These are phyloP conservation scores for Pseudachorutes palmiensis DNA, from an alignment of 1,140 invertebrate species.

Conservation along the genomic window DNA sequence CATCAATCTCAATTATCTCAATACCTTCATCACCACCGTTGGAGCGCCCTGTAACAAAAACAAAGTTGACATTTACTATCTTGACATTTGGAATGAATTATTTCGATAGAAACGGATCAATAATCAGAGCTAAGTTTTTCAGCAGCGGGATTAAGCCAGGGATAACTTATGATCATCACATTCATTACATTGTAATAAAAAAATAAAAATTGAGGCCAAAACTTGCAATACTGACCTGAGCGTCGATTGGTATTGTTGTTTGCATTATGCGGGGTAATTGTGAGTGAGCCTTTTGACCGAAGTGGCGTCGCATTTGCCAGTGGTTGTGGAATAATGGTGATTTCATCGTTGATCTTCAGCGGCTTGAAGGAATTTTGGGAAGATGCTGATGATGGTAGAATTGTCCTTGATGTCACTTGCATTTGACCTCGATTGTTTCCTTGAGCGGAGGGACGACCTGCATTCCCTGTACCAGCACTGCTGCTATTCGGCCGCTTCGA, in stretches of 20 bases:
- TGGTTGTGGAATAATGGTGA: constrained; percentile 82
- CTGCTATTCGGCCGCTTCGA: constrained; percentile 63
- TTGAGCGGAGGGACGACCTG: constrained; percentile 10
- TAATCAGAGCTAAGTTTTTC: background rate
- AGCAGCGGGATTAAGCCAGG: background rate
- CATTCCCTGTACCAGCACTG: background rate
- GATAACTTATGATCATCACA: constrained; percentile 1
- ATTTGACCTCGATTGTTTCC: constrained; percentile 29
- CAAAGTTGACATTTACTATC: too few species aligned
- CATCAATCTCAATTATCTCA: constrained; percentile 38
- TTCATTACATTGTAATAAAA: background rate
- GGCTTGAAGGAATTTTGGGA: constrained; percentile 53
- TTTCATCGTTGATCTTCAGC: constrained; percentile 83
- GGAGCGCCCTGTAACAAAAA: background rate
- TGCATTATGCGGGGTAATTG: constrained; percentile 34
- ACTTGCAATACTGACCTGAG: background rate
- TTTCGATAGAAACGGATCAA: too few species aligned
- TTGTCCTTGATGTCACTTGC: constrained; percentile 33
- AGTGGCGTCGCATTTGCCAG: constrained; percentile 23
- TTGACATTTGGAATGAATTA: too few species aligned
- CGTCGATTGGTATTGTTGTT: background rate
- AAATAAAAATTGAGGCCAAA: constrained; percentile 15
- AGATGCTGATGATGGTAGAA: constrained; percentile 18
- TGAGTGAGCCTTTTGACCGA: constrained; percentile 38
- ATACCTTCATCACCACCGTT: constrained; percentile 37